Evolutionary conservation across 2,888 invertebrate genomes (phyloP).

Genomic region (Tetranychus piercei): DNA sequence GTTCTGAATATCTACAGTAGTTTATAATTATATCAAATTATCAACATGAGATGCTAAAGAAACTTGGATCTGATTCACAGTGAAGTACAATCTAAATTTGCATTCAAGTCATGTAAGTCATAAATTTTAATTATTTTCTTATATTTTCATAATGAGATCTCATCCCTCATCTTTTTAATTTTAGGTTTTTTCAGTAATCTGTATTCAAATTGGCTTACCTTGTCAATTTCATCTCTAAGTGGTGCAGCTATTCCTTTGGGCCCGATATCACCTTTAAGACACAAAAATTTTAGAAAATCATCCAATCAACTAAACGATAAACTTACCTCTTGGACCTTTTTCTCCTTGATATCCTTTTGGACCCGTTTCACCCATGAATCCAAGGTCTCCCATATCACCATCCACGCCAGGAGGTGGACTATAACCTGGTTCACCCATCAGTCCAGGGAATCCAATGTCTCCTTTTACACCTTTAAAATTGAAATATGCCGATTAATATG

Average conservation of each 20-base stretch:
- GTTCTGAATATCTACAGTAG: no score
- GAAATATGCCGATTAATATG: neutral
- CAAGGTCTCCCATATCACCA: slow-evolving; percentile 18
- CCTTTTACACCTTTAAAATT: slow-evolving; percentile 16
- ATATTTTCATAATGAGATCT: no score
- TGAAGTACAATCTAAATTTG: no score
- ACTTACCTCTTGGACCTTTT: neutral
- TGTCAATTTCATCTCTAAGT: neutral
- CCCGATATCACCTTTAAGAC: neutral
- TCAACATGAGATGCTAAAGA: no score
- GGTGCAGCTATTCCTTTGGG: neutral
- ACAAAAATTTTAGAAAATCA: neutral
- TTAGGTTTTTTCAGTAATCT: no score
- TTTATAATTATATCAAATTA: no score
- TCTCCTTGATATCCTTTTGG: slow-evolving; percentile 11
- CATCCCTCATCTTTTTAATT: no score
- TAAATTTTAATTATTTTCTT: no score
- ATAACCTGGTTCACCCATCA: slow-evolving; percentile 33
- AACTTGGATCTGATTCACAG: no score
- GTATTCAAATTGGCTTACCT: no score
- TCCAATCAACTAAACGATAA: neutral
- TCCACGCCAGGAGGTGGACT: slow-evolving; percentile 23
- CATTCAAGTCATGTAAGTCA: no score
- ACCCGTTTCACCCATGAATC: slow-evolving; percentile 11
- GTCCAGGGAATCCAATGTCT: slow-evolving; percentile 23